Percentiles rank a stretch among this genome's conserved stretches.
These are phyloP conservation scores for Gavia stellata DNA, from an alignment of 2,113 vertebrate species.

Conservation along the genomic window DNA sequence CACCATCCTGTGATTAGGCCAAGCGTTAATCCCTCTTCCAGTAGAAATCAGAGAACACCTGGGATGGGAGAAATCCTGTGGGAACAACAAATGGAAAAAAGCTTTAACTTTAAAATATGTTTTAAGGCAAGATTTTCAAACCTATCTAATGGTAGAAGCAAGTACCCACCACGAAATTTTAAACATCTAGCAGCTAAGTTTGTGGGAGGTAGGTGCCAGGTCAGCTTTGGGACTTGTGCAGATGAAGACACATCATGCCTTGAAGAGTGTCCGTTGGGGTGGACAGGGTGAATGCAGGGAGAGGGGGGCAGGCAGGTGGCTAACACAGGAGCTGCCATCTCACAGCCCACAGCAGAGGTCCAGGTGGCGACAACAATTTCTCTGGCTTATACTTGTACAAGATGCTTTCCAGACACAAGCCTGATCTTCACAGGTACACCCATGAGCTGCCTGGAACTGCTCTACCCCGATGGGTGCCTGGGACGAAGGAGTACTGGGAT, in stretches of 20 bases:
- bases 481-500: not conserved
- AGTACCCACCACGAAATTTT: not conserved
- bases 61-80: not conserved
- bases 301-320: not conserved
- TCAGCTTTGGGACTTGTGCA: not conserved
- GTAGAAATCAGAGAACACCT: conserved; percentile 9
- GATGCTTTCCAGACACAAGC: not conserved
- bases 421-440: not conserved
- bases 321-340: not conserved
- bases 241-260: not conserved
- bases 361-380: not conserved
- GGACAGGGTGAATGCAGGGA: not conserved
- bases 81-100: not conserved
- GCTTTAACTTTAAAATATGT: not conserved
- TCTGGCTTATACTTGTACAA: not conserved
- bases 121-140: not conserved
- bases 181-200: not conserved
- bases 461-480: not conserved
- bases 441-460: not conserved
- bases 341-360: not conserved
- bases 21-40: not conserved
- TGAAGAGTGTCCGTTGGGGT: not conserved
- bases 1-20: not conserved
- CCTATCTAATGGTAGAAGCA: not conserved
- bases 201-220: not conserved